A percentile compares a stretch with the other conserved stretches of the same genome.
phyloP scores from a whole-genome alignment of 2,797 vertebrate genomes.

The Falco biarmicus region DNA sequence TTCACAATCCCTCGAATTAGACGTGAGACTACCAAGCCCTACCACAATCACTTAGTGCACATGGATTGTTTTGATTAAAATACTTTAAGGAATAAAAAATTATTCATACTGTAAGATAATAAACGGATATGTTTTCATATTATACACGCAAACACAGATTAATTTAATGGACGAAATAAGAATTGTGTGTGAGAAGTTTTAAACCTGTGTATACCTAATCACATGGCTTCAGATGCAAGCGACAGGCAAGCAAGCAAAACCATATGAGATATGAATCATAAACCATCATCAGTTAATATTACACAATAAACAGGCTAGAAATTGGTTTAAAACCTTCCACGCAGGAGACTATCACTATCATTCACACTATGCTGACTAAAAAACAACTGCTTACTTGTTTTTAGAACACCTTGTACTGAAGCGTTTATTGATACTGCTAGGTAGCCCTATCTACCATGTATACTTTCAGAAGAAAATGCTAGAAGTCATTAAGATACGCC shows the following conservation, averaged over 20 bases:
- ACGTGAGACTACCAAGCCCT: neutral
- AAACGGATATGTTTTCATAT: neutral
- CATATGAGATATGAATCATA: neutral
- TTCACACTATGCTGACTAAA: neutral
- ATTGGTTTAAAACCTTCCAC: neutral
- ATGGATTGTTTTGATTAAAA: neutral
- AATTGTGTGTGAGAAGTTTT: neutral
- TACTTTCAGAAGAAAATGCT: neutral
- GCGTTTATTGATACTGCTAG: neutral
- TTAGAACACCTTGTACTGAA: neutral
- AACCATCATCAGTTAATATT: neutral
- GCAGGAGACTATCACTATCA: neutral
- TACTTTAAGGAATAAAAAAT: neutral
- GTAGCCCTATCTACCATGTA: neutral
- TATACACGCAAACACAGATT: neutral
- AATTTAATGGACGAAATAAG: neutral
- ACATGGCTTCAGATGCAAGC: neutral
- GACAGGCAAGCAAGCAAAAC: neutral
- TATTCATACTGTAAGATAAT: neutral
- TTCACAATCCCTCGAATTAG: neutral
- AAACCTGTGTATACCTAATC: neutral
- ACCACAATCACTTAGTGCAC: neutral
- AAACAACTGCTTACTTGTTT: neutral
- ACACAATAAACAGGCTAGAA: neutral
- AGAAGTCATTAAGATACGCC: neutral